phyloP scores from a whole-genome alignment of 2,113 vertebrate species.

The Ptyas mucosa region DNA sequence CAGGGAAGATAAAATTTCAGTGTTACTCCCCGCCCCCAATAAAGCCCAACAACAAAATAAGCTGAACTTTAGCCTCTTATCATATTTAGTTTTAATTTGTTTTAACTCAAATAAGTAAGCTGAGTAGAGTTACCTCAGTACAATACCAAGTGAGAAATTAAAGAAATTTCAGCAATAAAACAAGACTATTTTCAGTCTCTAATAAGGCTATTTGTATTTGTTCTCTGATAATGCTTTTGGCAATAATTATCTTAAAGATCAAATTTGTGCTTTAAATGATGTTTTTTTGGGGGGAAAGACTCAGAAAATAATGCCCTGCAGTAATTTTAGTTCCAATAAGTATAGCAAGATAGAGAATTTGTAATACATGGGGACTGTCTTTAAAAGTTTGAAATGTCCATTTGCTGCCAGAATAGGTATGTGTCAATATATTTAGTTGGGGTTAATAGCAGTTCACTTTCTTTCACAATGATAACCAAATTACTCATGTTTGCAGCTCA shows the following conservation, averaged over 20 bases:
- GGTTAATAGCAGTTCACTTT: constrained; percentile 12
- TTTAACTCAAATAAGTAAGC: neutral
- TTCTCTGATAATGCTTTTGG: neutral
- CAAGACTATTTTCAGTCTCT: neutral
- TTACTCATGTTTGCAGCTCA: neutral
- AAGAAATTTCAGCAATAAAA: neutral
- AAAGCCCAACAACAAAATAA: neutral
- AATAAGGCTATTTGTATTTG: neutral
- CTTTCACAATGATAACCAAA: neutral
- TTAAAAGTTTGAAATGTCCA: neutral
- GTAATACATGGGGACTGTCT: neutral
- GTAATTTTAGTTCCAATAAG: neutral
- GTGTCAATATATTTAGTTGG: constrained; percentile 2
- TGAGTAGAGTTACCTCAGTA: neutral
- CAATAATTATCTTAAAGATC: neutral
- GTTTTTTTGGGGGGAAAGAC: neutral
- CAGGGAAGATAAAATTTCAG: neutral
- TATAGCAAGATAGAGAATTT: neutral
- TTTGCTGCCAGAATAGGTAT: neutral
- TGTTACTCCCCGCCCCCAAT: neutral
- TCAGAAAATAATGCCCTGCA: neutral
- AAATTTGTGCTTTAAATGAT: neutral
- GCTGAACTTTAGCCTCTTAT: neutral
- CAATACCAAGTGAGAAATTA: neutral
- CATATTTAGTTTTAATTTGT: neutral